Percentiles rank a stretch among this genome's conserved stretches.
These are phyloP conservation scores for Drosophila nebulosa DNA, from an alignment of 1,140 invertebrate genomes.

Conservation along the genomic window DNA sequence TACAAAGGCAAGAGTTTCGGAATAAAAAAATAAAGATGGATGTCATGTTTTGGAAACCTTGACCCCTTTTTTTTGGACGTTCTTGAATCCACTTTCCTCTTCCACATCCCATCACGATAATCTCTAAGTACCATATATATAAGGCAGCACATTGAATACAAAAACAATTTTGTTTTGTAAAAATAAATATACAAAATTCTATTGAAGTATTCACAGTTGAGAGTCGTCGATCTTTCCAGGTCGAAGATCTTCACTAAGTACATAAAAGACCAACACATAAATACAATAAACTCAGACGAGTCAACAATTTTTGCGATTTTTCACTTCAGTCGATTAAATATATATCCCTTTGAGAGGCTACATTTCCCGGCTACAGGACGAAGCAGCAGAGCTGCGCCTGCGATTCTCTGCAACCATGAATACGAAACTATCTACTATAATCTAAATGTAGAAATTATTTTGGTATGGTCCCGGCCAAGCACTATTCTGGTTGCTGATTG, in stretches of 20 bases:
- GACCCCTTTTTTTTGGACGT: neutral
- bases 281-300: neutral
- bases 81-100: no score
- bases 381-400: neutral
- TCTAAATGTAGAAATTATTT: neutral
- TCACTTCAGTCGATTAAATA: neutral
- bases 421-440: neutral
- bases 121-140: conserved; percentile 40
- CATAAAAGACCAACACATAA: conserved; percentile 28
- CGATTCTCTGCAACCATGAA: neutral
- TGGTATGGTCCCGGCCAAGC: neutral
- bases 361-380: neutral
- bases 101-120: neutral
- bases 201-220: neutral
- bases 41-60: neutral
- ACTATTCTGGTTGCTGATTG: conserved; percentile 17
- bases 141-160: conserved; percentile 33
- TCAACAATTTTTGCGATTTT: neutral
- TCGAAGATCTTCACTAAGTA: conserved; percentile 20
- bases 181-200: neutral
- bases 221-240: neutral
- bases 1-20: neutral
- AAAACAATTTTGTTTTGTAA: neutral
- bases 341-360: neutral
- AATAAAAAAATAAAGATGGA: neutral